phyloP scores from a whole-genome alignment of 2,113 vertebrate genomes.

The Egretta garzetta region DNA sequence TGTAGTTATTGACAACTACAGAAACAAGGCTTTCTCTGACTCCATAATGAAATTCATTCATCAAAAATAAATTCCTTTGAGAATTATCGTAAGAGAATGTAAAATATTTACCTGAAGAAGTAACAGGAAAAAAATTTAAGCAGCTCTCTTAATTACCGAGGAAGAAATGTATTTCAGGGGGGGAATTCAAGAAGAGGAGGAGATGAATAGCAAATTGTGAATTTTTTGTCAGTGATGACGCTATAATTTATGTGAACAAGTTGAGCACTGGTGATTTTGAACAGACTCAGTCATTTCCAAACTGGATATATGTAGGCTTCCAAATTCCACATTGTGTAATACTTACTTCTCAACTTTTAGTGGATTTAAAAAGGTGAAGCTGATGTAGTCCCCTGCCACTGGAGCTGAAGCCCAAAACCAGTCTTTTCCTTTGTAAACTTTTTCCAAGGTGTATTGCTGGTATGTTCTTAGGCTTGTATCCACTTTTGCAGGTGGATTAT shows the following conservation, averaged over 20 bases:
- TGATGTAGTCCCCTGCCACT: slow-evolving; percentile 65
- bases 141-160: background rate
- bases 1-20: background rate
- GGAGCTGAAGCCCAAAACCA: slow-evolving; percentile 73
- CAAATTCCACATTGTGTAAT: background rate
- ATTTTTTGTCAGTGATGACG: background rate
- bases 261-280: background rate
- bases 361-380: slow-evolving; percentile 58
- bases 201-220: background rate
- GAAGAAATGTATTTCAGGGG: background rate
- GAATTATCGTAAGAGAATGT: background rate
- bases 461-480: slow-evolving; percentile 60
- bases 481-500: slow-evolving; percentile 69
- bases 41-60: background rate
- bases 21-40: background rate
- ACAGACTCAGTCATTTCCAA: background rate
- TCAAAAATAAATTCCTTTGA: background rate
- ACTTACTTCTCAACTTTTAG: slow-evolving; percentile 70
- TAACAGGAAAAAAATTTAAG: background rate
- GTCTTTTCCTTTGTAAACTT: slow-evolving; percentile 54
- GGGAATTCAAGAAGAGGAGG: background rate
- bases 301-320: background rate
- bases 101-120: background rate
- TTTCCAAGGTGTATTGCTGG: slow-evolving; percentile 62
- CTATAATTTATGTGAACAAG: background rate